Evolutionary conservation across 2,113 vertebrate genomes (phyloP).

Genomic region (Malurus cyaneus): DNA sequence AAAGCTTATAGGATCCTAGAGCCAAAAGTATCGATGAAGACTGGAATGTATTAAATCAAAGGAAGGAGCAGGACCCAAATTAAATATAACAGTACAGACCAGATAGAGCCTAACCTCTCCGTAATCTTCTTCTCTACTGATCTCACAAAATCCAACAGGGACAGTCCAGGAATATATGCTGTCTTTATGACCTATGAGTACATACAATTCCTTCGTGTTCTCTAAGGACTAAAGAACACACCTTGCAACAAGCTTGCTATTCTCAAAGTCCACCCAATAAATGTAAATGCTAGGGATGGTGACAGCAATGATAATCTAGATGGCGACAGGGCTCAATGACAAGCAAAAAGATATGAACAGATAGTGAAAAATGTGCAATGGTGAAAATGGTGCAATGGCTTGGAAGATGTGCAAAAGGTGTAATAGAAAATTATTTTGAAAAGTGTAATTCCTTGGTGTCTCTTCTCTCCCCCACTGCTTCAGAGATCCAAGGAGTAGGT

Average conservation of each 20-base stretch:
- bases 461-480: neutral
- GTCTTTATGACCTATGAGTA: neutral
- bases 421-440: neutral
- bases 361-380: neutral
- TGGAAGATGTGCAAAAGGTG: neutral
- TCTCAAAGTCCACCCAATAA: neutral
- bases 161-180: neutral
- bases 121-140: neutral
- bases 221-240: neutral
- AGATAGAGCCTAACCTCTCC: neutral
- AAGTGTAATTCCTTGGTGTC: neutral
- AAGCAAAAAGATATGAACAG: fast-evolving
- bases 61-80: neutral
- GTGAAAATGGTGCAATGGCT: no score
- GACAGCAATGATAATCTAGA: neutral
- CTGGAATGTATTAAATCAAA: neutral
- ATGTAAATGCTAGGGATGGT: neutral
- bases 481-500: neutral
- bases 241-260: neutral
- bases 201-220: neutral
- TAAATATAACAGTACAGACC: neutral
- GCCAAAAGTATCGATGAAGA: neutral
- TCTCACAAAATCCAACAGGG: neutral
- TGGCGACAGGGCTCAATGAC: neutral
- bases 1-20: neutral